These are phyloP conservation scores for Lipotes vexillifer DNA, from an alignment of 2,113 vertebrate genomes.

Conservation along the genomic window DNA sequence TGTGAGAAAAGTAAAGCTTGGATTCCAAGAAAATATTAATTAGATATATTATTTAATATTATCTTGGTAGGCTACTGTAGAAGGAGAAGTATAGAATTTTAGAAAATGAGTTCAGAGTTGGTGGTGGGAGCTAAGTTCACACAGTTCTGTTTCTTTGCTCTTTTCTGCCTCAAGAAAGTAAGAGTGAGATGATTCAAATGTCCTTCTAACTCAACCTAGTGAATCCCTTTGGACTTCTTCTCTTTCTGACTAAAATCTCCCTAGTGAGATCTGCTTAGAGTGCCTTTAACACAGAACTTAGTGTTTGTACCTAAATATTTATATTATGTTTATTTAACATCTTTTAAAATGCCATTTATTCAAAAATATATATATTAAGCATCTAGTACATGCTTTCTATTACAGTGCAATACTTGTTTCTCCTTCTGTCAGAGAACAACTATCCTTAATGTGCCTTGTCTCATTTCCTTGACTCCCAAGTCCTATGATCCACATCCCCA, in stretches of 20 bases:
- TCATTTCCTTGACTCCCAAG: neutral
- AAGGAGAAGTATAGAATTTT: neutral
- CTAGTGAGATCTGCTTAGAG: neutral
- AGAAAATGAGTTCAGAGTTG: neutral
- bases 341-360: neutral
- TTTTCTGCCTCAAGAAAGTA: neutral
- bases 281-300: neutral
- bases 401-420: neutral
- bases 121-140: neutral
- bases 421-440: neutral
- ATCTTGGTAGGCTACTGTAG: neutral
- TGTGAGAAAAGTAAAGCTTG: neutral
- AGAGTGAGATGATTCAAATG: neutral
- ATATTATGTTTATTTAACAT: neutral
- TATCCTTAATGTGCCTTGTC: neutral
- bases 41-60: neutral
- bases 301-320: neutral
- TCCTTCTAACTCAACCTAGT: neutral
- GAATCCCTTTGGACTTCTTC: neutral
- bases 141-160: neutral
- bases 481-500: neutral
- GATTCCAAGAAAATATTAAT: neutral
- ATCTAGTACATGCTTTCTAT: neutral
- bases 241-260: neutral
- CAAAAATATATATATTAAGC: neutral